Base-by-base conservation (phyloP, 2,888 invertebrate genomes). In the Agriopis leucophaearia region DNA sequence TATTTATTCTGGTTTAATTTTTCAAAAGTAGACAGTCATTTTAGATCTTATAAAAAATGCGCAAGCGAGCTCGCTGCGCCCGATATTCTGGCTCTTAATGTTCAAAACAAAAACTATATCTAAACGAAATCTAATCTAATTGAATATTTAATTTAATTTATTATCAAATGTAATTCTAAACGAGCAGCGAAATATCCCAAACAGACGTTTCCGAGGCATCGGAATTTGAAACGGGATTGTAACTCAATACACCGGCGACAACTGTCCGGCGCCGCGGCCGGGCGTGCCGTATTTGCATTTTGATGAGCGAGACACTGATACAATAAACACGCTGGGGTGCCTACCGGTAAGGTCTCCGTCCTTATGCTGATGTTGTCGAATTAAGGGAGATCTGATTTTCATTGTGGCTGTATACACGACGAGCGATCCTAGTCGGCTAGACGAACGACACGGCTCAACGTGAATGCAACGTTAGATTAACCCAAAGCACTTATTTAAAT, bases 301-400 rank as follows among this genome's bases (percentile, higher is more conserved):
- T 94, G 93, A 94, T 93, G 93, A 94, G 91, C 80, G 84, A 81
- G 88, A 89, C 92, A 90, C 87, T 92, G 94, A 94, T 92, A 92
- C 91, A 92, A 92, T 92, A 91, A 92, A 92, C 89, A 90, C 87
- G 90, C 85, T 84, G 64, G 60, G 61, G 40, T 40, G 59, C 85
- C 84, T 82, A 78, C 75, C 77, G 54, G 77, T 80, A 81, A 83
- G 79, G 79, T 81, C 81, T 77, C 50, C 15, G 54, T 47, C 59
- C 58, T 18, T 16, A 12, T 54, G 56, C 68, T 51, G 61, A 40
- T 58, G 55, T 52, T 57, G 48, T 56, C 51, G 65, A 69, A 65
- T 64, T 54, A 65, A 45, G 48, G 27, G 44, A 58, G 13, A 62
- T 63, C 59, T 50, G 36, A 63, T 44, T 59, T 55, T 10, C 18